Base-by-base conservation (phyloP, 2,888 invertebrate species). In the Drosophila formosana region DNA sequence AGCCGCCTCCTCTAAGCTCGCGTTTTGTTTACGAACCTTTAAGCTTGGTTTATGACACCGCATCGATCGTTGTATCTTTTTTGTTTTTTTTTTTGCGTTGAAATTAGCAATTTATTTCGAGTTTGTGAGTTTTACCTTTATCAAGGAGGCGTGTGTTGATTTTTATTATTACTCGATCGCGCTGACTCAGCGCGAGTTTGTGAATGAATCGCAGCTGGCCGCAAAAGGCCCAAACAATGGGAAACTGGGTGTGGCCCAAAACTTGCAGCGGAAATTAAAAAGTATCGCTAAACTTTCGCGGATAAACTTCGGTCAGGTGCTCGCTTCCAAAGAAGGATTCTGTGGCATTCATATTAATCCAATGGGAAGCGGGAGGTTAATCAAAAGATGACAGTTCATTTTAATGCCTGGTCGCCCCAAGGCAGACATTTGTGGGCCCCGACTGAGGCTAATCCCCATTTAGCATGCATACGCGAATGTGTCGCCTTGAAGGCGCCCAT, bases 401-500 rank as follows among this genome's bases (percentile, higher is more conserved):
- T 73, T 76, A 75, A 67, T 80, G 69, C 52, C 23, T 32, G 41
- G 41, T 32, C 25, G 8, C 34, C 43, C 43, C 58, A 32, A 57
- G 51, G 45, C 55, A 32, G 45, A 30, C 53, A 61, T 53, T 53
- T 25, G 51, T 39, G 13, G 32, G 13, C 23, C 26, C 43, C 23
- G 13, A 39, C 37, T 32, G 64, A 32, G 66, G 67, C 84, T 82
- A 82, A 85, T 85, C 83, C 83, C 69, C 79, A 70, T 83, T 82
- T 84, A 78, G 69, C 80, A 82, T 80, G 73, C 84, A 82, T 72
- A 72, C 70, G 71, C 82, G 81, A 84, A 81, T 85, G 71, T 86
- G 82, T 84, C 86, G 86, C 75, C 82, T 77, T 84, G 71, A 86
- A 83, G 82, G 78, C 71, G 86, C 82, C 82, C 71, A 85, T 85